Base-by-base conservation (phyloP, 2,113 vertebrate genomes). In the Gorsachius goisagi region DNA sequence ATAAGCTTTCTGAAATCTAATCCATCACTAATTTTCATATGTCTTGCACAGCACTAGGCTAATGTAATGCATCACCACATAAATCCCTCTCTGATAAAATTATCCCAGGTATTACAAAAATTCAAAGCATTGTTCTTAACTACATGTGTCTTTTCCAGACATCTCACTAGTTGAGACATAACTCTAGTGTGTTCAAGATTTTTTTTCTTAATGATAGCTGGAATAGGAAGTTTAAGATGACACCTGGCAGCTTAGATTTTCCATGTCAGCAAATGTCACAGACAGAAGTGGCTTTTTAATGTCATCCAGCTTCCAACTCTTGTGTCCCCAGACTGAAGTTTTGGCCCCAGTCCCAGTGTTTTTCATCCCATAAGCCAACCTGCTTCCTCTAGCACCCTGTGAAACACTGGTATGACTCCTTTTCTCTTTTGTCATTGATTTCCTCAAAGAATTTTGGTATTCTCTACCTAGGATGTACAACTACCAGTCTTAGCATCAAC, bases 1-100 rank as follows among this genome's bases (percentile, higher is more conserved):
- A 89, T 91, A 96, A 96, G 93, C 89, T 78, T 91, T 92, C 69
- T 91, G 88, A 87, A 95, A 95, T 92, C 89, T 75, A 95, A 91
- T 92, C 91, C 91, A 87, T 92, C 84, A n/a, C 87, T 94, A 28
- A 87, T 95, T 96, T 89, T 84, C 84, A 33, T 81, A 87, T 47
- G 81, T 78, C 87, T 81, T 56, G 73, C 91, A 87, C 73, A 92
- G 93, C 60, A 60, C 68, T 67, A 55, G 84, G 77, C 59, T 95
- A 89, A 95, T 91, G 86, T 84, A 92, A 97, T 91, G 68, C 73
- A 92, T 90, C 76, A 50, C 84, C 89, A 78, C 68, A 75, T 75
- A 89, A 95, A 95, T 85, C 77, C 81, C 28, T 37, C 92, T 87
- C 77, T 87, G 91, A 89, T 89, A 87, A 92, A 95, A 84, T 97